A percentile compares a stretch with the other conserved stretches of the same genome.
Evolutionary conservation across 2,888 invertebrate genomes (phyloP).

Genomic region (Capitulum mitella): DNA sequence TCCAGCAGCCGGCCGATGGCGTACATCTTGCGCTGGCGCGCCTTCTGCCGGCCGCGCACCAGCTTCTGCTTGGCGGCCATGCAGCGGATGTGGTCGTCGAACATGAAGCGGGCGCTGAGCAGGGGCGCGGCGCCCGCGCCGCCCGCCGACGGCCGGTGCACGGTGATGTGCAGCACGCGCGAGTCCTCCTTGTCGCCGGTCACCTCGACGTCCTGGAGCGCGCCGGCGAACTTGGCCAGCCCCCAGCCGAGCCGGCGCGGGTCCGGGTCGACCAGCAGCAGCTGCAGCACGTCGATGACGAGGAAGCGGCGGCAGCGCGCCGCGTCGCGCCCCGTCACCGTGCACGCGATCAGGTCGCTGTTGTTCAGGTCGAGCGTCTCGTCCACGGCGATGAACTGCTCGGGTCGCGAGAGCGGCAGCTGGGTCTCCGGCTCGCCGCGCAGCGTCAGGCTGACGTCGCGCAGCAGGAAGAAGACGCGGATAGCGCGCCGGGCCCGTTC

Average conservation of each 20-base stretch:
- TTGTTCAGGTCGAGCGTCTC: slow-evolving; percentile 95
- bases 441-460: slow-evolving; percentile 69
- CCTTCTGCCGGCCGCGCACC: slow-evolving; percentile 71
- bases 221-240: slow-evolving; percentile 91
- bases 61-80: slow-evolving; percentile 98
- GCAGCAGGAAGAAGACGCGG: slow-evolving; percentile 80
- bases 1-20: slow-evolving; percentile 88
- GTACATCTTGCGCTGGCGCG: slow-evolving; percentile 93
- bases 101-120: slow-evolving; percentile 86
- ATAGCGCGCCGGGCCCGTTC: slow-evolving; percentile 82
- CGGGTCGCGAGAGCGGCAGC: slow-evolving; percentile 79
- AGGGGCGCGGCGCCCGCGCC: slow-evolving; percentile 39
- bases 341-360: slow-evolving; percentile 94
- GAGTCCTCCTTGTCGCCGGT: slow-evolving; percentile 95
- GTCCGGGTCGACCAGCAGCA: slow-evolving; percentile 96
- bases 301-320: slow-evolving; percentile 86
- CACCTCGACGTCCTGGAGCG: slow-evolving; percentile 88
- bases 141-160: slow-evolving; percentile 65
- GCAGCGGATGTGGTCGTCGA: slow-evolving; percentile 97
- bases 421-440: slow-evolving; percentile 75
- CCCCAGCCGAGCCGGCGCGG: slow-evolving; percentile 93
- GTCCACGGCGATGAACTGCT: slow-evolving; percentile 82
- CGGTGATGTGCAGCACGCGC: slow-evolving; percentile 84
- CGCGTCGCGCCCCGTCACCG: slow-evolving; percentile 81
- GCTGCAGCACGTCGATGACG: slow-evolving; percentile 88